These are phyloP conservation scores for Drosophila chauvacae DNA, from an alignment of 1,140 invertebrate genomes.

Conservation along the genomic window DNA sequence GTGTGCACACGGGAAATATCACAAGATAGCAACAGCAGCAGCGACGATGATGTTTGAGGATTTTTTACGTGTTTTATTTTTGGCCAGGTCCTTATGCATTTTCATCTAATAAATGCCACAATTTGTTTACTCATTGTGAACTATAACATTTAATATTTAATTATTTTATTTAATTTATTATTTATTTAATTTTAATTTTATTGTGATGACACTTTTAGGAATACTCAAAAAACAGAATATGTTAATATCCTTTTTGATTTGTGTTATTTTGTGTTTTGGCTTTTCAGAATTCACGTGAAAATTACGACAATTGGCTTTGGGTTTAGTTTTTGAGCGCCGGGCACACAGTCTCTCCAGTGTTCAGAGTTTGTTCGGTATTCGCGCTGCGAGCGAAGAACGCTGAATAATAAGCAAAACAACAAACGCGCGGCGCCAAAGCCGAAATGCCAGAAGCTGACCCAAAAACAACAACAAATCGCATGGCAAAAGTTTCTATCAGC, in stretches of 20 bases:
- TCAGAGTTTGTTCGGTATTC: constrained; percentile 46
- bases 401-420: constrained; percentile 67
- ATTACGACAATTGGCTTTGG: constrained; percentile 2
- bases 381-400: constrained; percentile 63
- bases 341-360: constrained; percentile 53
- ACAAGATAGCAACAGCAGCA: constrained; percentile 62
- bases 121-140: constrained; percentile 56
- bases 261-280: constrained; percentile 25
- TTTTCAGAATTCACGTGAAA: constrained; percentile 28
- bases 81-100: constrained; percentile 83
- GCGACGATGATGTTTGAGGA: constrained; percentile 41
- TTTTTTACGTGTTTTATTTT: constrained; percentile 83
- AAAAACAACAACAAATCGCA: constrained; percentile 27
- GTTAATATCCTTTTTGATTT: not conserved
- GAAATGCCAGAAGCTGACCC: constrained; percentile 44
- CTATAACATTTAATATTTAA: constrained; percentile 9
- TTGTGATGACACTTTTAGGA: constrained; percentile 23
- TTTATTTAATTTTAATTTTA: too few species aligned
- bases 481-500: constrained; percentile 31
- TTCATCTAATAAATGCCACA: constrained; percentile 72
- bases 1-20: constrained; percentile 56
- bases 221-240: constrained; percentile 19
- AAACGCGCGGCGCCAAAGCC: constrained; percentile 50
- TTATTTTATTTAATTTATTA: too few species aligned
- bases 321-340: constrained; percentile 67